Base-by-base conservation (phyloP, 2,797 vertebrate genomes). In the Enteromius thamalakanensis region DNA sequence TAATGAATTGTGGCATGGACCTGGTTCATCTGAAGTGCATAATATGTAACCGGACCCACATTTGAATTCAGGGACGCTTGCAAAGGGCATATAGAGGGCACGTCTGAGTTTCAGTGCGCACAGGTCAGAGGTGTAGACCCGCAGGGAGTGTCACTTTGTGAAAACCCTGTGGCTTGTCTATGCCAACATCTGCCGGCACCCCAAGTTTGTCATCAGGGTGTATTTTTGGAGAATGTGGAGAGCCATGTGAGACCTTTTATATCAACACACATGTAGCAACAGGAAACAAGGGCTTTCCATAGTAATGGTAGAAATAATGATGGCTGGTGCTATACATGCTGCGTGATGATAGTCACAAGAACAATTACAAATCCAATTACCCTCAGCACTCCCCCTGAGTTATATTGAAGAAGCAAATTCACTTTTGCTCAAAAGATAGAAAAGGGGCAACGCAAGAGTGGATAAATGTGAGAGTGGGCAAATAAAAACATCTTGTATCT, bases 221-320 rank as follows among this genome's bases (percentile, higher is more conserved):
- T 47, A 62, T 71, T 49, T 75, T 19, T 49, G 62, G 49, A 64
- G 47, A 47, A 37, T 81, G 60, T 40, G 70, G 42, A 79, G 68
- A 65, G 64, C 82, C 85, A 81, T 47, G 71, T 78, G 80, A 83
- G 79, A 83, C 72, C 65, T 77, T 84, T 89, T 78, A 86, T 79
- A 89, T 86, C 84, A 83, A 81, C 80, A 89, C 80, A 83, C 78
- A n/a, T n/a, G 60, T 85, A 87, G 81, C 71, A 85, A 76, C 65
- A 84, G 75, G 80, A 29, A 67, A 49, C 58, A 34, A 45, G 14
- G 82, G 80, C 72, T 75, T 67, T 78, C 55, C n/a, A 70, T 76
- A 51, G 65, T 29, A 82, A 81, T 17, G 81, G 62, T 53, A 76
- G 69, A 84, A 86, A 80, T 84, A 85, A 86, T 82, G 81, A 74